Evolutionary conservation across 2,888 invertebrate genomes (phyloP).

Genomic region (Apamea anceps): DNA sequence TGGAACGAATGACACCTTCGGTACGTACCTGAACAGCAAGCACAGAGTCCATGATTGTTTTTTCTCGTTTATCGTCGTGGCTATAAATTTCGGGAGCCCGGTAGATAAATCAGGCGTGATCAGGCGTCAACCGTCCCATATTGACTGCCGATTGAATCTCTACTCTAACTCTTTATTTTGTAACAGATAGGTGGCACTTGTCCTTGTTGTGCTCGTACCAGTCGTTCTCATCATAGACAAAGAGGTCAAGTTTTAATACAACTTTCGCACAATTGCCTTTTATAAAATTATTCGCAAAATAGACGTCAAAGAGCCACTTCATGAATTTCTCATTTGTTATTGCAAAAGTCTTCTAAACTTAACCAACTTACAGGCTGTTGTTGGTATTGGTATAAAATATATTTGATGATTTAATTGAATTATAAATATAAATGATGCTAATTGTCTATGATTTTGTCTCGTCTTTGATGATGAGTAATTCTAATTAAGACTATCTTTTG

Average conservation of each 20-base stretch:
- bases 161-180: slow-evolving; percentile 14
- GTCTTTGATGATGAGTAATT: slow-evolving; percentile 39
- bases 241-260: neutral
- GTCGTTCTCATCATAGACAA: neutral
- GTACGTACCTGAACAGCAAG: slow-evolving; percentile 69
- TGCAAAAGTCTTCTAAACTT: slow-evolving; percentile 34
- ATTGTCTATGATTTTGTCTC: slow-evolving; percentile 33
- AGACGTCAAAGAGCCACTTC: slow-evolving; percentile 22
- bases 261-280: neutral
- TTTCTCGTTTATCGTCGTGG: slow-evolving; percentile 21
- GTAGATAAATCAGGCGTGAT: slow-evolving; percentile 51
- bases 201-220: slow-evolving; percentile 1
- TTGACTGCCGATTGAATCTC: slow-evolving; percentile 37
- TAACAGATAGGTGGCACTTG: slow-evolving; percentile 5
- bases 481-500: slow-evolving; percentile 26
- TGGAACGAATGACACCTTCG: slow-evolving; percentile 79
- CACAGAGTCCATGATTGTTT: slow-evolving; percentile 15
- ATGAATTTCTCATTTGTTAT: slow-evolving; percentile 35
- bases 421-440: slow-evolving; percentile 16
- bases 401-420: slow-evolving; percentile 5
- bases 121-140: slow-evolving; percentile 31
- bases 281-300: slow-evolving; percentile 22
- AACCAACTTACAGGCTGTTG: slow-evolving; percentile 17
- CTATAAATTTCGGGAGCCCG: slow-evolving; percentile 43
- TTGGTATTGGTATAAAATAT: slow-evolving; percentile 11